These are phyloP conservation scores for Protomyctophum bolini DNA, from an alignment of 2,113 vertebrate genomes.

Conservation along the genomic window DNA sequence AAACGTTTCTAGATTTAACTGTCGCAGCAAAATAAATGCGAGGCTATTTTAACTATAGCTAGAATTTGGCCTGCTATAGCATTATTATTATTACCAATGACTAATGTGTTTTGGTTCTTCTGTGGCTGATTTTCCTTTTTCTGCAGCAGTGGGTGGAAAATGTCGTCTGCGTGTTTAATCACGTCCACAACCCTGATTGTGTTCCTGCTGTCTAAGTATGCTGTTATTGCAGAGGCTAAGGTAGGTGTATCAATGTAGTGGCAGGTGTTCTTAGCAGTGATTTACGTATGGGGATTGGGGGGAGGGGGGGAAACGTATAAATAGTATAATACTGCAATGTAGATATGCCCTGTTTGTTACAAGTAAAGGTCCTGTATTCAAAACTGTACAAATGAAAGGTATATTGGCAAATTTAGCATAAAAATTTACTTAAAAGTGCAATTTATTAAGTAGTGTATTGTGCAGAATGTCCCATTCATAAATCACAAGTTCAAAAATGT, in stretches of 20 bases:
- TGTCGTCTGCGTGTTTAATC: conserved; percentile 37
- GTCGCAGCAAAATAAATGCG: neutral
- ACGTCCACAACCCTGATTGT: conserved; percentile 31
- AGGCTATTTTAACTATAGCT: neutral
- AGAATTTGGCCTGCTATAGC: neutral
- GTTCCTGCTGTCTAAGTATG: conserved; percentile 50
- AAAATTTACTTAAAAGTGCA: too few species aligned
- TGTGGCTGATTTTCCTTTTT: neutral
- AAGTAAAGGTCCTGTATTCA: too few species aligned
- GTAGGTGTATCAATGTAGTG: conserved; percentile 44
- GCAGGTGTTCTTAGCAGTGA: too few species aligned
- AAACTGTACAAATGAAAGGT: too few species aligned
- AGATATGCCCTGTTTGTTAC: too few species aligned
- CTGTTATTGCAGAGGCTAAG: conserved; percentile 64
- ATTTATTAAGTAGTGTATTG: too few species aligned
- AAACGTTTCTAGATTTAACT: neutral
- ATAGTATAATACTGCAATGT: too few species aligned
- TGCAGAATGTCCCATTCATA: too few species aligned
- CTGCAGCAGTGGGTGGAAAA: conserved; percentile 13
- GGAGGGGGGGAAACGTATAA: too few species aligned
- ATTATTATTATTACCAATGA: neutral
- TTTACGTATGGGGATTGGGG: too few species aligned
- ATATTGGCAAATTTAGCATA: too few species aligned
- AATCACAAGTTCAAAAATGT: too few species aligned
- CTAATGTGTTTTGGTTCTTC: conserved; percentile 22